Evolutionary conservation across 2,888 invertebrate species (phyloP), one percentile per base, ranked within the genome.

Genomic region (Pollenia angustigena): DNA sequence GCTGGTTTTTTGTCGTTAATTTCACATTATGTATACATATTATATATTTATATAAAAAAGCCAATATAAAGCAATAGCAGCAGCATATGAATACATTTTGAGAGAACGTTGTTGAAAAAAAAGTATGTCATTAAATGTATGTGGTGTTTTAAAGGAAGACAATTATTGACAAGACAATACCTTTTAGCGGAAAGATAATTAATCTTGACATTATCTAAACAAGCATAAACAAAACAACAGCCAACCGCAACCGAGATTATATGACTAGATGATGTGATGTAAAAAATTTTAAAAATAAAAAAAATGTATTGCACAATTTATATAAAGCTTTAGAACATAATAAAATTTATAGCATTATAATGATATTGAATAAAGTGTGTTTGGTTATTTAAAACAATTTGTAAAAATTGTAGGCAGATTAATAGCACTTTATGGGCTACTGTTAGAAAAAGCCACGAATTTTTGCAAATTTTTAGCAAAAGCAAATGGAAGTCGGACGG

Each of bases 191-290:
- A 88, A 89, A 89, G 88, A 89, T 89, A 89, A 89, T 89, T 89
- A 89, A 89, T 89, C 89, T 89, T 89, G 89, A 89, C 89, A 89
- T 89, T 89, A 89, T 89, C 89, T 89, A 88, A 89, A 89, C 89
- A 89, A 81, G 87, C 84, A 81, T 81, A 78, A 87, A 84, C 64
- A 76, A 86, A 79, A 79, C 44, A 81, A 74, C 66, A 83, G 64
- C 40, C 66, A 80, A 84, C 81, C 74, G 72, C 81, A 87, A 80
- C 82, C 42, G 74, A 84, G 74, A 80, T 84, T 80, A 84, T 74
- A 69, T 74, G 79, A 68, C 75, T 69, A 71, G 40, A 69, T 69
- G 75, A 62, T 54, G 75, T 52, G 69, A 46, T 40, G 60, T 18
- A 62, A 69, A 68, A 66, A 75, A 6, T 32, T 32, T 0, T 6